Base-by-base conservation (phyloP, 2,797 vertebrate species). In the Buphagus erythrorhynchus region DNA sequence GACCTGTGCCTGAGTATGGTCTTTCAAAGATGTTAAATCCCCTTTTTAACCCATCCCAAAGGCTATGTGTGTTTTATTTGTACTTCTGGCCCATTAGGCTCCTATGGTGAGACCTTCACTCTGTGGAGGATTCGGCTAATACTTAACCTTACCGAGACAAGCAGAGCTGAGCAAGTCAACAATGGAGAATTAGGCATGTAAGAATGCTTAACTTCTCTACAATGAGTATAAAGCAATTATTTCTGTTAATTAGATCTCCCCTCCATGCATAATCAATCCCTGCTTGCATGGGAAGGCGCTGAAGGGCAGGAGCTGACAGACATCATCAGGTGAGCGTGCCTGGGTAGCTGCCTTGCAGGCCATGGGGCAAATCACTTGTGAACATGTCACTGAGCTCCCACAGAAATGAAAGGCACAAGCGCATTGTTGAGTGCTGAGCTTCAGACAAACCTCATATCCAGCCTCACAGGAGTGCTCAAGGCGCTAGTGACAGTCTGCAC, bases 351-450 rank as follows among this genome's bases (percentile, higher is more conserved):
- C 76, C 55, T 69, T 45, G 43, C 31, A 59, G 92, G 25, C 46
- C 49, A 68, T 2, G 1, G 40, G 36, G 72, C 38, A 87, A 80
- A 78, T 13, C 13, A 0, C 45, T 73, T 11, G 26, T 26, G 75
- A 48, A 54, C 35, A 19, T 3, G 16, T 36, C 59, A 9, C 63
- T 42, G 63, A 72, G 24, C 25, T 59, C 12, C 4, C 28, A 28
- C 6, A 43, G 65, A 72, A 88, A 84, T 4, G 9, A 74, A 76
- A 87, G 19, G 33, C 57, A 79, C 36, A 42, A 51, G 45, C 0
- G 1, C 40, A 24, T 7, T 38, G 33, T 31, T 0, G 0, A 63
- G 13, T 16, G 2, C 21, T 21, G 69, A 68, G n/a, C 76, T 62
- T 84, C 58, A 13, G 28, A 25, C 2, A 2, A 63, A 21, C 33